Evolutionary conservation across 1,140 invertebrate species (phyloP), one percentile per base, ranked within the genome.

Genomic region (Nephila pilipes): DNA sequence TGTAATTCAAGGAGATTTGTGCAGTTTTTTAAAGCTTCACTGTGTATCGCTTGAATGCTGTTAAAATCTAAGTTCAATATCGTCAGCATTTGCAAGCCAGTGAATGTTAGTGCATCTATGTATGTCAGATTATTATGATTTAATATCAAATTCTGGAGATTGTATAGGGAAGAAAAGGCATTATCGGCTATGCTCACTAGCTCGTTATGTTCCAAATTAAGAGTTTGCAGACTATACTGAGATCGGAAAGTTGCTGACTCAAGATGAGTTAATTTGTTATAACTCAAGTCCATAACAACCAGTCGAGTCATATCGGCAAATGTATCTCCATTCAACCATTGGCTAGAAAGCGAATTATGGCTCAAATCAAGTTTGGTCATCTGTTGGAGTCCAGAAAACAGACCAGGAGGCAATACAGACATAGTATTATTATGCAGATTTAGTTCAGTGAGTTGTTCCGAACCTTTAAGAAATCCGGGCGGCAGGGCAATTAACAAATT

Each of bases 381-480:
- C 94, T 98, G 97, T 93, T 97, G 97, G 92, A 99, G 96, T 22
- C 97, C 97, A 94, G 97, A 97, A 97, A 98, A 80, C 97, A 98
- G 94, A 2, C 97, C 97, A 1, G 97, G 97, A 6, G 97, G 97
- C 25, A 98, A 95, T 6, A 97, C 97, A 94, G 96, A 96, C 90
- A 98, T 95, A 2, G 97, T 97, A 96, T 98, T 99, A 95, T 98
- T 98, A 95, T 98, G 97, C 94, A 98, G 95, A 95, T 98, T 97
- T 94, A 99, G 97, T 96, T 98, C 97, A 95, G 97, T 97, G 90
- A 99, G 97, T 65, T 94, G 95, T 90, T 97, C 97, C 18, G 96
- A 96, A 93, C 97, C 97, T 94, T 97, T 96, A 94, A 99, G 98
- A 90, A 98, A 95, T 94, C 97, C 97, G 54, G 97, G 97, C n/a